phyloP scores from a whole-genome alignment of 2,113 vertebrate genomes.

The Ammospiza nelsoni region DNA sequence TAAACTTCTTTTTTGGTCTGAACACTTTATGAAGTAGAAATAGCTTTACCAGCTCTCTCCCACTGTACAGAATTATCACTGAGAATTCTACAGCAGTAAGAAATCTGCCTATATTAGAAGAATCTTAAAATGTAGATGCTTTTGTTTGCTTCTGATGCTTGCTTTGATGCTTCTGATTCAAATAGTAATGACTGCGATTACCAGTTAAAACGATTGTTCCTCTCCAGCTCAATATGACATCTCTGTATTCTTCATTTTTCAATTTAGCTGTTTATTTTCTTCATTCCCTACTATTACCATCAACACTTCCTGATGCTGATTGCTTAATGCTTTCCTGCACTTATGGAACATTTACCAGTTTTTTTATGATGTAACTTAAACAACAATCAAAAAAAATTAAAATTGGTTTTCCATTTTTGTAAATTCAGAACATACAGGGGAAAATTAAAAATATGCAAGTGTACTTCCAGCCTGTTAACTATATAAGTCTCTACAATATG shows the following conservation, averaged over 20 bases:
- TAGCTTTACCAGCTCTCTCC: background rate
- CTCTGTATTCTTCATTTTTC: background rate
- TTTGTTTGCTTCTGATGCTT: background rate
- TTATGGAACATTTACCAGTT: background rate
- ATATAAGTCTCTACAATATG: background rate
- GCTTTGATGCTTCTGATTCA: background rate
- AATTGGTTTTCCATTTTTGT: background rate
- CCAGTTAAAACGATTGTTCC: background rate
- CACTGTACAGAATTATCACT: background rate
- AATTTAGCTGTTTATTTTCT: background rate
- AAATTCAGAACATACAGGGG: background rate
- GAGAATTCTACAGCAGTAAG: background rate
- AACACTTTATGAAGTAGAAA: background rate
- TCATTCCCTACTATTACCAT: background rate
- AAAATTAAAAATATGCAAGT: background rate
- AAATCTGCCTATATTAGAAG: background rate
- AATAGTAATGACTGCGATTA: background rate
- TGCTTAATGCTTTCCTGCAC: background rate
- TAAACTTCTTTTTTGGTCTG: background rate
- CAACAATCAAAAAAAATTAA: background rate
- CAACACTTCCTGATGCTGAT: background rate
- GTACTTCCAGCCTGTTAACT: background rate
- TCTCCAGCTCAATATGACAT: accelerated
- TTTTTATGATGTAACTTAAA: background rate
- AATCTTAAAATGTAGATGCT: background rate